Conservation (phyloP, 2,113 vertebrate species). For the Pogonocichla stellata region DNA sequence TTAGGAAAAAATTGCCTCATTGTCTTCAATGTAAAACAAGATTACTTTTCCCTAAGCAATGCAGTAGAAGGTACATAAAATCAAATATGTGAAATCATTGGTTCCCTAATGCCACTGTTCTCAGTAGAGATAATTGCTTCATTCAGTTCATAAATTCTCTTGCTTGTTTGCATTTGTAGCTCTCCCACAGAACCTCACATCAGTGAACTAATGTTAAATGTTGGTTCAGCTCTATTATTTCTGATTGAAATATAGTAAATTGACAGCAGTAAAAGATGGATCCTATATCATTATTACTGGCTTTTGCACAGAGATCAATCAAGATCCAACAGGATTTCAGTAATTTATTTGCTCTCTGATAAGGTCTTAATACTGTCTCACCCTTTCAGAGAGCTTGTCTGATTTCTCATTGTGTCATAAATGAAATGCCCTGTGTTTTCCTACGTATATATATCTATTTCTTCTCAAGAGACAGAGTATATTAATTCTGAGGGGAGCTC, state of each 20-base stretch:
- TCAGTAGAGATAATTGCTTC: conserved; percentile 39
- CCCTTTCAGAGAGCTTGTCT: not conserved
- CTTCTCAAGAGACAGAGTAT: not conserved
- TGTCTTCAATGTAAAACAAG: conserved; percentile 19
- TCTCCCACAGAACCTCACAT: not conserved
- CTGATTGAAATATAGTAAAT: not conserved
- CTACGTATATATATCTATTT: not conserved
- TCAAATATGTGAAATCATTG: conserved; percentile 28
- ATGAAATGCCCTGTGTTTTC: not conserved
- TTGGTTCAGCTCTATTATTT: conserved; percentile 3
- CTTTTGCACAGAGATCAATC: not conserved
- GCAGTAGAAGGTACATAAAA: conserved; percentile 40
- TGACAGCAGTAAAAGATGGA: not conserved
- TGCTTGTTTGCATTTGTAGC: conserved; percentile 42
- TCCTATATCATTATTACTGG: not conserved
- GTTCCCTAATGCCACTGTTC: conserved; percentile 18
- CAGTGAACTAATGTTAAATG: not conserved
- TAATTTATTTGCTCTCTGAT: not conserved
- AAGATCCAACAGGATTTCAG: not conserved
- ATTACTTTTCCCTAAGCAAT: conserved; percentile 34
- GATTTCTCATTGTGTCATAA: not conserved
- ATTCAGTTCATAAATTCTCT: conserved; percentile 51
- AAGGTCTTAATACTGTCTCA: not conserved
- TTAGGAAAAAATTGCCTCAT: conserved; percentile 9
- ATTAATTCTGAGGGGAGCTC: not conserved